Percentiles rank a stretch among this genome's conserved stretches.
phyloP scores from a whole-genome alignment of 2,113 vertebrate species.

The Ranitomeya variabilis region DNA sequence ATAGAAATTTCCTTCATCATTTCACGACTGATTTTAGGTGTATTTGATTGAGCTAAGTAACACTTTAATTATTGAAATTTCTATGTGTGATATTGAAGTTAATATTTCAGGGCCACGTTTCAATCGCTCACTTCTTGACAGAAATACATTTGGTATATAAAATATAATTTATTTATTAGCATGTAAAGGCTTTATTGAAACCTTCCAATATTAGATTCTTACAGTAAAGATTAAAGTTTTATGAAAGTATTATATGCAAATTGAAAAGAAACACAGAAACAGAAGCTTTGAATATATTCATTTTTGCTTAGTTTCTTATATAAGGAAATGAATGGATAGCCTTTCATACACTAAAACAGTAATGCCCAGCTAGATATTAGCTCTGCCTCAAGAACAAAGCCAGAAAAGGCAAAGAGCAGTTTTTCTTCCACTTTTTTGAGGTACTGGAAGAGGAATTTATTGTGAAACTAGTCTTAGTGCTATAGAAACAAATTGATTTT shows the following conservation, averaged over 20 bases:
- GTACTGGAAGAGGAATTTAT: too few relatives aligned
- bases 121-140: conserved; percentile 22
- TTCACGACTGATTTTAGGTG: conserved; percentile 53
- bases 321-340: background rate
- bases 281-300: background rate
- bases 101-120: conserved; percentile 23
- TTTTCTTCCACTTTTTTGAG: too few relatives aligned
- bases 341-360: background rate
- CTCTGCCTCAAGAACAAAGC: background rate
- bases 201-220: background rate
- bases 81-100: conserved; percentile 55
- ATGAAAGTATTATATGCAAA: background rate
- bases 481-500: too few relatives aligned
- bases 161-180: conserved; percentile 27
- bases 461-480: too few relatives aligned
- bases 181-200: conserved; percentile 14
- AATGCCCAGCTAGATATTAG: background rate
- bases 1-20: conserved; percentile 60
- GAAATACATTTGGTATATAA: conserved; percentile 17
- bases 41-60: conserved; percentile 61
- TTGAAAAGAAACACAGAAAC: background rate
- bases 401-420: too few relatives aligned
- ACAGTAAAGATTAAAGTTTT: background rate
- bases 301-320: background rate
- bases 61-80: conserved; percentile 67